phyloP scores from a whole-genome alignment of 2,888 invertebrate species.

The Drosophila rubida region DNA sequence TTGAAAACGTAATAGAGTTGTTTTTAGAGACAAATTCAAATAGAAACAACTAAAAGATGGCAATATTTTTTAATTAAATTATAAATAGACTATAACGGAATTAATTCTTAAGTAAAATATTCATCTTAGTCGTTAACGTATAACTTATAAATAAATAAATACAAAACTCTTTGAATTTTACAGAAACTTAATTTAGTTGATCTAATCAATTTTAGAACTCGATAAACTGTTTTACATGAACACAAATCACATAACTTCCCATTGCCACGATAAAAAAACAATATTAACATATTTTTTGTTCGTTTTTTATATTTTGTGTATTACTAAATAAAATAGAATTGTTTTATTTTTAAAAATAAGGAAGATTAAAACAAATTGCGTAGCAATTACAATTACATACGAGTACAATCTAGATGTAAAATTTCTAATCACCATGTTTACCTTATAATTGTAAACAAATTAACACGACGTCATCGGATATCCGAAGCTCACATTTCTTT shows the following conservation, averaged over 20 bases:
- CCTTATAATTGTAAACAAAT: conserved; percentile 51
- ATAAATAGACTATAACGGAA: too few relatives aligned
- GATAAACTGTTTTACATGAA: background rate
- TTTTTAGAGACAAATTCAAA: too few relatives aligned
- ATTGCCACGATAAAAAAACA: background rate
- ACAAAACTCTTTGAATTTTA: too few relatives aligned
- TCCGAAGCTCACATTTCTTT: conserved; percentile 42
- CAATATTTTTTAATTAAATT: too few relatives aligned
- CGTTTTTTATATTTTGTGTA: conserved; percentile 20
- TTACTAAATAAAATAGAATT: conserved; percentile 52
- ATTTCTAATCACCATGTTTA: conserved; percentile 57
- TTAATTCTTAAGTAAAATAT: too few relatives aligned
- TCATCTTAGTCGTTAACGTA: too few relatives aligned
- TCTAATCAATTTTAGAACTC: too few relatives aligned
- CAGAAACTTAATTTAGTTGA: too few relatives aligned
- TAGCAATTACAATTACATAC: conserved; percentile 49
- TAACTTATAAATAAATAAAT: too few relatives aligned
- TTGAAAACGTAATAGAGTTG: too few relatives aligned
- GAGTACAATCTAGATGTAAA: conserved; percentile 53
- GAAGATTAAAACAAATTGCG: conserved; percentile 44
- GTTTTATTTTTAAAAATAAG: conserved; percentile 43
- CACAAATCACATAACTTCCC: background rate
- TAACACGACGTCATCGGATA: conserved; percentile 47
- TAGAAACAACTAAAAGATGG: too few relatives aligned
- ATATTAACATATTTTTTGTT: background rate